phyloP scores from a whole-genome alignment of 37 sponge, comb jelly and placozoan genomes.

The Diacarnus erythraeanus region DNA sequence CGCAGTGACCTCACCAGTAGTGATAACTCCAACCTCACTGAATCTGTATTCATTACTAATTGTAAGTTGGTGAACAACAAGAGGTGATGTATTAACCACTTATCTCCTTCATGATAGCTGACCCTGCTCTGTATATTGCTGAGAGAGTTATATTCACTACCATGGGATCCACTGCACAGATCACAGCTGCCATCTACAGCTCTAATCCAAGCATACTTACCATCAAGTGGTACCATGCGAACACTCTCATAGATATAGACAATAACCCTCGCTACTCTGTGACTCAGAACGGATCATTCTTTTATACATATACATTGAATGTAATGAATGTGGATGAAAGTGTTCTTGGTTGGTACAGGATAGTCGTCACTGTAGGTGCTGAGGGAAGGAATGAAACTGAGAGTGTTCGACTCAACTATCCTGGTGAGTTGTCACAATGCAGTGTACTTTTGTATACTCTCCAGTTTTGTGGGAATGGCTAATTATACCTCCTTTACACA shows the following conservation, averaged over 20 bases:
- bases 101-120: conserved; percentile 13
- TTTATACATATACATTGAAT: not conserved
- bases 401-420: not conserved
- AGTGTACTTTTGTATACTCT: not conserved
- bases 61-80: not conserved
- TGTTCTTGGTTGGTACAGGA: not conserved
- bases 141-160: not conserved
- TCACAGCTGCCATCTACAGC: not conserved
- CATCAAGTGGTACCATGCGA: not conserved
- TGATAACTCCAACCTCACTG: not conserved
- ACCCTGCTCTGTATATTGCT: conserved; percentile 8
- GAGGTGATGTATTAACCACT: not conserved
- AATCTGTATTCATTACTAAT: conserved; percentile 11
- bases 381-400: conserved; percentile 2
- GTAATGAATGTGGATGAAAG: not conserved
- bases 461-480: not conserved
- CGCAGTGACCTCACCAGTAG: not conserved
- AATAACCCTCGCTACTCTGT: not conserved
- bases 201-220: not conserved
- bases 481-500: not conserved
- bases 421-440: not conserved
- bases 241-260: not conserved
- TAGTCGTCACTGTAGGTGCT: not conserved
- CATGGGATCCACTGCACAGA: not conserved
- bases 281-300: not conserved